These are phyloP conservation scores for Tyria jacobaeae DNA, from an alignment of 2,888 invertebrate species.

Conservation along the genomic window DNA sequence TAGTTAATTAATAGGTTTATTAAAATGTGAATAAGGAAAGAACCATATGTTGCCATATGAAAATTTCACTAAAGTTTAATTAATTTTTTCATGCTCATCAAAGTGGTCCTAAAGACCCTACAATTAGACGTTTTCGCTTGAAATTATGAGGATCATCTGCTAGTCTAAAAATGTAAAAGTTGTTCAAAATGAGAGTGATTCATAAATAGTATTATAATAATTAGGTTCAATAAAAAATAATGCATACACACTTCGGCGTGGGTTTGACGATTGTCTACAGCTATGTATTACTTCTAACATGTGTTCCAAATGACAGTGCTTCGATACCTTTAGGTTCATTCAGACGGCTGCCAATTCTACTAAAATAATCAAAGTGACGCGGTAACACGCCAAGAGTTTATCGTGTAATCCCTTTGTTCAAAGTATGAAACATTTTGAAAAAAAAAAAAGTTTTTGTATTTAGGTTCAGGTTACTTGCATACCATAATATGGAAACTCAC, in stretches of 20 bases:
- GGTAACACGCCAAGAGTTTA: slow-evolving; percentile 64
- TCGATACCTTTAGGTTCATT: slow-evolving; percentile 31
- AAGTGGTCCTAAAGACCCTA: too few species aligned
- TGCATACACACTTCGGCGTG: background rate
- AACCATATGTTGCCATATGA: too few species aligned
- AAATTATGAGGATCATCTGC: too few species aligned
- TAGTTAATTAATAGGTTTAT: too few species aligned
- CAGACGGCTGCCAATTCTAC: slow-evolving; percentile 64
- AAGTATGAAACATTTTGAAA: background rate
- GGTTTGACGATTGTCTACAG: background rate
- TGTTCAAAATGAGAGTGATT: too few species aligned
- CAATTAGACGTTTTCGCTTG: too few species aligned
- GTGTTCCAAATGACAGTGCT: slow-evolving; percentile 49
- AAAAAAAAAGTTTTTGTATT: background rate
- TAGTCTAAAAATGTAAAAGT: too few species aligned
- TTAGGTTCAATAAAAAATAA: too few species aligned
- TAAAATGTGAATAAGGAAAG: too few species aligned
- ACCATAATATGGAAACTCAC: background rate
- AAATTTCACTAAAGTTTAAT: too few species aligned
- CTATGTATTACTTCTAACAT: slow-evolving; percentile 33
- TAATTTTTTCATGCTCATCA: too few species aligned
- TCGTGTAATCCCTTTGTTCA: slow-evolving; percentile 20
- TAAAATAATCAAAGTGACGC: slow-evolving; percentile 60
- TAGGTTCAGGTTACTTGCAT: background rate
- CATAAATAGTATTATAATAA: too few species aligned